Evolutionary conservation across 2,888 invertebrate genomes (phyloP), one percentile per base, ranked within the genome.

Genomic region (Hemicrepidius hirtus): DNA sequence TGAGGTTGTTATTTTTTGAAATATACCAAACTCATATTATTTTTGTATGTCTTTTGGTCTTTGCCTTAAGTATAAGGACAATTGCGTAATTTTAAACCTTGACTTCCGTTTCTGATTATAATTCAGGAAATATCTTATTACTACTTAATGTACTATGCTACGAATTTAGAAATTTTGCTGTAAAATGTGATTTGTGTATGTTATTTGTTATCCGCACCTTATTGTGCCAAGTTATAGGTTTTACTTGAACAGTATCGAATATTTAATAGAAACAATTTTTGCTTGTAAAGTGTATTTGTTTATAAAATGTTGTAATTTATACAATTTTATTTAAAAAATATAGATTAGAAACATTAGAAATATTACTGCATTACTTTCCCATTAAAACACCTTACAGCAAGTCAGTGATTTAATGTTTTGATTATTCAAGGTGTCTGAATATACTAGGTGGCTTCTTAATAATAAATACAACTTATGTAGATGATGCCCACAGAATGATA

Each of bases 291-390:
- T 63, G 63, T 63, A 68, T 68, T 63, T 44, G 41, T 63, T 69
- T 69, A 69, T 69, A 12, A 44, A 32, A 69, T 44, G 69, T 69
- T 69, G 63, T 64, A 53, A 53, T 69, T 69, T 69, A 69, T 69
- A 69, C 63, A 69, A 37, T 69, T 69, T 69, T 63, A 63, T 69
- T 63, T 57, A 63, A 20, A 68, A 62, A 50, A 68, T 70, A 67
- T 67, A 67, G 67, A 57, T 57, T 67, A 44, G 57, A 67, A 24
- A 49, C 18, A 35, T 13, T 41, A 41, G 41, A 13, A 41, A 41
- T 3, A 41, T 13, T n/a, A 13, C 7, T 41, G 13, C 41, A 16
- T 16, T 16, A 13, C 7, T 41, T 13, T 41, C 13, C 9, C 32
- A 32, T 32, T 5, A 32, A 1, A 32, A 5, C 32, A 32, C 32